Conservation (phyloP, 2,113 vertebrate species). For the Climacteris rufus region DNA sequence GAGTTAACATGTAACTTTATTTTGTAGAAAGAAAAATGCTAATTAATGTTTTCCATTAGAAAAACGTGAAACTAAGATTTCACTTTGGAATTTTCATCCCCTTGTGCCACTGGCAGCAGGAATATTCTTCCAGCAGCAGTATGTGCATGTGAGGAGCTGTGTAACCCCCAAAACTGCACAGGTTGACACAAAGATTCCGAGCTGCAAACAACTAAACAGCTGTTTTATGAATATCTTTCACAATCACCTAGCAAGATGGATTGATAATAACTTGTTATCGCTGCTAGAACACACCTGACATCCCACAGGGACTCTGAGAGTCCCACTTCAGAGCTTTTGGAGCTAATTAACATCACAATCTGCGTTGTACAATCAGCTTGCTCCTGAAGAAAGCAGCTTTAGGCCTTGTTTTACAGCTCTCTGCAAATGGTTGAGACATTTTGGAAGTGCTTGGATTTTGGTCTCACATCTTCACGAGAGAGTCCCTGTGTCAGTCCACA, state of each 20-base stretch:
- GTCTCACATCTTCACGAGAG: neutral
- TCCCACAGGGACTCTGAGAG: neutral
- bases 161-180: neutral
- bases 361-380: neutral
- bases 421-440: neutral
- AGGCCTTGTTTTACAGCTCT: neutral
- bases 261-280: neutral
- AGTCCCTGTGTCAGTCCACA: neutral
- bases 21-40: conserved; percentile 37
- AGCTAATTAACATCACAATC: conserved; percentile 31
- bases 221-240: neutral
- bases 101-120: neutral
- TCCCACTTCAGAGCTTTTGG: conserved; percentile 22
- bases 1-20: conserved; percentile 52
- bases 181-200: neutral
- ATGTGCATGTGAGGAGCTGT: neutral
- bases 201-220: neutral
- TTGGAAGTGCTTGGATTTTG: neutral
- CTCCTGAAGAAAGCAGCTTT: neutral
- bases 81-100: neutral
- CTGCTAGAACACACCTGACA: conserved; percentile 23
- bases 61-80: neutral
- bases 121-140: neutral
- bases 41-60: conserved; percentile 51
- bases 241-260: neutral